Conservation (phyloP, 2,113 vertebrate species). For the Sylvia atricapilla region DNA sequence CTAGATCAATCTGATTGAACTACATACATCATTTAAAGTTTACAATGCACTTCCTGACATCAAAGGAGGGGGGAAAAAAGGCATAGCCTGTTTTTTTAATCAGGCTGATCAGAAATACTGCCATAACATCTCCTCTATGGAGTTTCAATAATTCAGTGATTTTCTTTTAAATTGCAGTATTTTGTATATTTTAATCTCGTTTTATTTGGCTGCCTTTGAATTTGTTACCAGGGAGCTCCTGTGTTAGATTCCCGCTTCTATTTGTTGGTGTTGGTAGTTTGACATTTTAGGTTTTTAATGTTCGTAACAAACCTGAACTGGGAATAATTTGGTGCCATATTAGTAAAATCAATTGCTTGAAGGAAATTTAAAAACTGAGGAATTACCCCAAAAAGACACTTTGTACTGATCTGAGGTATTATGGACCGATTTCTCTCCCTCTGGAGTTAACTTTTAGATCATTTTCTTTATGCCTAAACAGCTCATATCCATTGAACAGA, state of each 20-base stretch:
- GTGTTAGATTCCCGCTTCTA: not conserved
- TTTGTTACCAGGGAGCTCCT: constrained; percentile 4
- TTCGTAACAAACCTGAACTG: not conserved
- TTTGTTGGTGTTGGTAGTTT: not conserved
- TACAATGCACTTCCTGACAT: constrained; percentile 25
- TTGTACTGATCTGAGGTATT: not conserved
- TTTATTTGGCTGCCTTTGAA: constrained; percentile 47
- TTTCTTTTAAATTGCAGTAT: constrained; percentile 46
- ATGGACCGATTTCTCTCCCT: not conserved
- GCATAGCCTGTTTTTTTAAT: not conserved
- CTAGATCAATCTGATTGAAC: constrained; percentile 15
- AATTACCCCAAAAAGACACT: not conserved
- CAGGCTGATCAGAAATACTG: constrained; percentile 7
- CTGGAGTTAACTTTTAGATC: not conserved
- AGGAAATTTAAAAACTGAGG: not conserved
- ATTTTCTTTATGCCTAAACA: not conserved
- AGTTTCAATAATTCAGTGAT: constrained; percentile 51
- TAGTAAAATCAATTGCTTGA: not conserved
- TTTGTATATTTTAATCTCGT: constrained; percentile 50
- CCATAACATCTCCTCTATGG: not conserved
- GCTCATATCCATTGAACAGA: not conserved
- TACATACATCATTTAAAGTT: constrained; percentile 15
- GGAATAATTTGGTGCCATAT: not conserved
- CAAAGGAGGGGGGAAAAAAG: not conserved
- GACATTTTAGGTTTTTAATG: not conserved